Evolutionary conservation across 2,888 invertebrate species (phyloP).

Genomic region (Lordiphosa andalusiaca): DNA sequence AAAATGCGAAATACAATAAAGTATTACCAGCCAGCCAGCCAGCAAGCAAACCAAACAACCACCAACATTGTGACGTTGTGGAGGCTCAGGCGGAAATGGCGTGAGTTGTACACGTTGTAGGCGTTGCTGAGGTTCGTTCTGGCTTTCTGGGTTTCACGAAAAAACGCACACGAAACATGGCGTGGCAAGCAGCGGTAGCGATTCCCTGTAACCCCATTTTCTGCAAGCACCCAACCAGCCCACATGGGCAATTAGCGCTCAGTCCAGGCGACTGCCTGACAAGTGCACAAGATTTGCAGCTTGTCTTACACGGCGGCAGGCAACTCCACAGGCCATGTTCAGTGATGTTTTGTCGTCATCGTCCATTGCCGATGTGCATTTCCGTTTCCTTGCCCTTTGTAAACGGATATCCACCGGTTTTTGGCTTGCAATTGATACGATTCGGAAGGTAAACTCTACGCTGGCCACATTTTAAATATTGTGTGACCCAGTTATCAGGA

Average conservation of each 20-base stretch:
- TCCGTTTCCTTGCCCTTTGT: constrained; percentile 55
- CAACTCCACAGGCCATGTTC: constrained; percentile 43
- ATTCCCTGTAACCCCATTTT: constrained; percentile 16
- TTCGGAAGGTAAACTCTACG: constrained; percentile 53
- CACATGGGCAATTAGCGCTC: constrained; percentile 38
- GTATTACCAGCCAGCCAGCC: constrained; percentile 49
- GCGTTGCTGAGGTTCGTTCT: constrained; percentile 37
- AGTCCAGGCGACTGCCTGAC: constrained; percentile 11
- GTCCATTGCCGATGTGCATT: constrained; percentile 50
- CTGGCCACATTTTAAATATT: constrained; percentile 44
- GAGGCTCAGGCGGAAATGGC: constrained; percentile 56
- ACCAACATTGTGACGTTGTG: constrained; percentile 7
- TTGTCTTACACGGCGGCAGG: constrained; percentile 13
- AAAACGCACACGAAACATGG: constrained; percentile 66
- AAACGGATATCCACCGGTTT: constrained; percentile 51
- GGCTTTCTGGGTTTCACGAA: constrained; percentile 11
- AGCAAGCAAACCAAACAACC: constrained; percentile 42
- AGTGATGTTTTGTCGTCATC: constrained; percentile 30
- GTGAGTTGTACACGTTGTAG: constrained; percentile 63
- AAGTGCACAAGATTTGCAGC: constrained; percentile 39
- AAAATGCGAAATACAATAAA: constrained; percentile 74
- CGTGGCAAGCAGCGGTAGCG: constrained; percentile 68
- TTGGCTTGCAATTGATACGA: constrained; percentile 41
- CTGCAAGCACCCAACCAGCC: constrained; percentile 11
- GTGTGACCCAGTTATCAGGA: constrained; percentile 15